Evolutionary conservation across 2,888 invertebrate species (phyloP).

Genomic region (Slavum lentiscoides): DNA sequence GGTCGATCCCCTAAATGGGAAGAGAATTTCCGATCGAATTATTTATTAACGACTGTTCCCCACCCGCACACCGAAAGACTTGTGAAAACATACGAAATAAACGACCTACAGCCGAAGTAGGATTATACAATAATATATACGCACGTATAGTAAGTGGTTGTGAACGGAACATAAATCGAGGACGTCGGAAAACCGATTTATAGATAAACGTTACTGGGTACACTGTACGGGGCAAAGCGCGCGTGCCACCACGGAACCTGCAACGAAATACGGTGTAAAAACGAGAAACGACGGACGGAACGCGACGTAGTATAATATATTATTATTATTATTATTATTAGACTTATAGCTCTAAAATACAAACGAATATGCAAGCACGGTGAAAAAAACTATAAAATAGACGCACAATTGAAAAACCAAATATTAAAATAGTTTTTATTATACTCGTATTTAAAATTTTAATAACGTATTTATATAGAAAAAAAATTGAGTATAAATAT

Average conservation of each 20-base stretch:
- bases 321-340: no score
- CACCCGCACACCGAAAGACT: not conserved
- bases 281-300: no score
- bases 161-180: constrained; percentile 18
- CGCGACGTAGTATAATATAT: not conserved
- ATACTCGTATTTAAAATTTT: no score
- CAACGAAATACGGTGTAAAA: no score
- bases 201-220: constrained; percentile 14
- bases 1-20: not conserved
- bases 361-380: no score
- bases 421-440: no score
- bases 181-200: constrained; percentile 17
- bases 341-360: no score
- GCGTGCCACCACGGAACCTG: no score
- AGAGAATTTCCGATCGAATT: constrained; percentile 21
- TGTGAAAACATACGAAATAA: constrained; percentile 29
- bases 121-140: not conserved
- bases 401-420: no score
- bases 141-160: not conserved
- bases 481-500: no score
- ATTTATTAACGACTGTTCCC: constrained; percentile 36
- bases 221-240: not conserved
- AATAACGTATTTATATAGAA: no score
- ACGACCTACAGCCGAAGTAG: constrained; percentile 2
- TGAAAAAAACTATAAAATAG: no score